These are phyloP conservation scores for Odontamblyopus lacepedii DNA, from an alignment of 2,797 vertebrate genomes.

Conservation along the genomic window DNA sequence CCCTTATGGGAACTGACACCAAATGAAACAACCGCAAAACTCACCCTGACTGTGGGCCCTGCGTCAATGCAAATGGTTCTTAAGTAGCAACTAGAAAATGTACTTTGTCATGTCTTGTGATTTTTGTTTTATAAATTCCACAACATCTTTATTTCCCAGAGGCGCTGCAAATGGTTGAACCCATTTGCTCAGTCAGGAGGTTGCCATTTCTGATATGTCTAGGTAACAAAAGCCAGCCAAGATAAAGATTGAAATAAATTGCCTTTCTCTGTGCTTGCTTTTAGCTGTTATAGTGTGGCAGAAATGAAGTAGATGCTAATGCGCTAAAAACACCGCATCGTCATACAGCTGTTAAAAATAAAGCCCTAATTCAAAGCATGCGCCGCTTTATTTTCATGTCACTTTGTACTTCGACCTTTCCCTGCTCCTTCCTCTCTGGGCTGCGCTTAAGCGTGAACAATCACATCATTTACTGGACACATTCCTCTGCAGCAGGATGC, in stretches of 20 bases:
- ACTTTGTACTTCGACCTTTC: conserved; percentile 16
- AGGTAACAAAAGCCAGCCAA: conserved; percentile 25
- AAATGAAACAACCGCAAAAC: conserved; percentile 33
- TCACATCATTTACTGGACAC: conserved; percentile 51
- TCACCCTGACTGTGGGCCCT: conserved; percentile 15
- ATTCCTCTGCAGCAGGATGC: conserved; percentile 52
- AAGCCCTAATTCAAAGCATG: conserved; percentile 26
- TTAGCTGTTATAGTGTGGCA: conserved; percentile 25
- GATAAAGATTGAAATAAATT: conserved; percentile 27
- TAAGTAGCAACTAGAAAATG: conserved; percentile 30
- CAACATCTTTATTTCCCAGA: conserved; percentile 58
- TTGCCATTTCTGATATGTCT: conserved; percentile 42
- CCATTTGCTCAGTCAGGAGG: conserved; percentile 61
- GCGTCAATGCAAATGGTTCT: conserved; percentile 49
- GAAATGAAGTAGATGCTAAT: conserved; percentile 13
- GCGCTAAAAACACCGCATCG: conserved; percentile 9
- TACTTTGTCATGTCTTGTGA: conserved; percentile 46
- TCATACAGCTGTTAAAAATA: conserved; percentile 27
- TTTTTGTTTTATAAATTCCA: conserved; percentile 63
- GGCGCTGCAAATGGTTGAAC: conserved; percentile 42
- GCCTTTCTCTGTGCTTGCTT: conserved; percentile 1
- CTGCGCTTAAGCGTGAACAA: conserved; percentile 57
- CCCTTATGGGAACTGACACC: conserved; percentile 23
- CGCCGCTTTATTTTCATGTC: conserved; percentile 7
- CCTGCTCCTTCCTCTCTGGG: conserved; percentile 35